A percentile compares a stretch with the other conserved stretches of the same genome.
These are phyloP conservation scores for Linepithema humile DNA, from an alignment of 1,140 invertebrate species.

Conservation along the genomic window DNA sequence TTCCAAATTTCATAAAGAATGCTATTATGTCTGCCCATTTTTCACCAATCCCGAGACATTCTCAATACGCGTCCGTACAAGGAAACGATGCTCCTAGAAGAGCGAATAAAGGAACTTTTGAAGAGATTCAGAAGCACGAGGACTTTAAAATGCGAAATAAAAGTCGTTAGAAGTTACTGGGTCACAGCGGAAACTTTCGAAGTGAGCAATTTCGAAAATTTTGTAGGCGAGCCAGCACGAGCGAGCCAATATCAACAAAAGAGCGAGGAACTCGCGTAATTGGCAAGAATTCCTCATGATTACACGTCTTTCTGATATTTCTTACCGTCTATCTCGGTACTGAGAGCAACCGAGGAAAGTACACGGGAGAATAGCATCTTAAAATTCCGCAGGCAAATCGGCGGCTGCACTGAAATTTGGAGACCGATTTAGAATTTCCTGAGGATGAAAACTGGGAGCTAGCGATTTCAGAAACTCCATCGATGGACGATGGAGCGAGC, in stretches of 20 bases:
- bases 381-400: conserved; percentile 45
- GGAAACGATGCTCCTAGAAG: conserved; percentile 4
- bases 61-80: neutral
- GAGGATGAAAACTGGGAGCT: conserved; percentile 39
- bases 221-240: conserved; percentile 39
- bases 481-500: neutral
- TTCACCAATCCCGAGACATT: conserved; percentile 11
- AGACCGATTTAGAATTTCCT: neutral
- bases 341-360: conserved; percentile 25
- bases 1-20: neutral
- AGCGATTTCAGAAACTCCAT: neutral
- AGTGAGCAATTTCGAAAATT: conserved; percentile 59
- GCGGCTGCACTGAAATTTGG: conserved; percentile 33
- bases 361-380: conserved; percentile 4
- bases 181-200: conserved; percentile 48
- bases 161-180: conserved; percentile 55
- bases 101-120: conserved; percentile 53
- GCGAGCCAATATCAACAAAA: conserved; percentile 55
- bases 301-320: conserved; percentile 44
- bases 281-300: conserved; percentile 54
- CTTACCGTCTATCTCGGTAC: conserved; percentile 33
- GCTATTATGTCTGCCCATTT: conserved; percentile 4
- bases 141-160: conserved; percentile 52
- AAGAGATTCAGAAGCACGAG: conserved; percentile 46
- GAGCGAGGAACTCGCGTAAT: conserved; percentile 45